Conservation (phyloP, 2,888 invertebrate genomes). For the Lycaena phlaeas region DNA sequence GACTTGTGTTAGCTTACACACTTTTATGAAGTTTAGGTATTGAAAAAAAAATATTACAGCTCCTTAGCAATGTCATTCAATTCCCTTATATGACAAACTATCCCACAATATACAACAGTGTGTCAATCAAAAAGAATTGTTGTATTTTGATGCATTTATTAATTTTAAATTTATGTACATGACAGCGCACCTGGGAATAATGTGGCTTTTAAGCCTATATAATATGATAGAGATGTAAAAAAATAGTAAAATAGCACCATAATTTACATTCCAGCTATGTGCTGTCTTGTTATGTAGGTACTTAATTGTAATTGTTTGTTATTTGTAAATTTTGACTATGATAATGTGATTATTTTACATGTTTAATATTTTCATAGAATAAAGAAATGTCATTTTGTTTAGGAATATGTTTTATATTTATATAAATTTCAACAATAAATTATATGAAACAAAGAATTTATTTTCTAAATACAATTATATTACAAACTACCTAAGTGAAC, state of each 20-base stretch:
- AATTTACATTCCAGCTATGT: slow-evolving; percentile 59
- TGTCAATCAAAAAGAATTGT: too few species aligned
- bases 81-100: too few species aligned
- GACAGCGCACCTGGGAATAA: slow-evolving; percentile 44
- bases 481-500: slow-evolving; percentile 6
- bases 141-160: slow-evolving; percentile 49
- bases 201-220: slow-evolving; percentile 18
- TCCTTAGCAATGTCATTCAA: too few species aligned
- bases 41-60: too few species aligned
- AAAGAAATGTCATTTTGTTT: slow-evolving; percentile 24
- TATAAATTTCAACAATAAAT: slow-evolving; percentile 49
- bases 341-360: slow-evolving; percentile 46
- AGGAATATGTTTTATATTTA: slow-evolving; percentile 45
- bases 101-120: too few species aligned
- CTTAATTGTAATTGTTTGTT: slow-evolving; percentile 47
- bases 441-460: slow-evolving; percentile 26
- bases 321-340: slow-evolving; percentile 61
- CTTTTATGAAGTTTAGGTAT: too few species aligned
- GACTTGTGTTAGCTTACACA: too few species aligned
- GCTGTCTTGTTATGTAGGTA: slow-evolving; percentile 60
- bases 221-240: slow-evolving; percentile 29
- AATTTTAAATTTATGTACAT: slow-evolving; percentile 39
- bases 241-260: slow-evolving; percentile 28
- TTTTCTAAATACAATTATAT: slow-evolving; percentile 14
- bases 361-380: slow-evolving; percentile 29